Conservation (phyloP, 64 coral and sea anemone species). For the Stylophora pistillata region DNA sequence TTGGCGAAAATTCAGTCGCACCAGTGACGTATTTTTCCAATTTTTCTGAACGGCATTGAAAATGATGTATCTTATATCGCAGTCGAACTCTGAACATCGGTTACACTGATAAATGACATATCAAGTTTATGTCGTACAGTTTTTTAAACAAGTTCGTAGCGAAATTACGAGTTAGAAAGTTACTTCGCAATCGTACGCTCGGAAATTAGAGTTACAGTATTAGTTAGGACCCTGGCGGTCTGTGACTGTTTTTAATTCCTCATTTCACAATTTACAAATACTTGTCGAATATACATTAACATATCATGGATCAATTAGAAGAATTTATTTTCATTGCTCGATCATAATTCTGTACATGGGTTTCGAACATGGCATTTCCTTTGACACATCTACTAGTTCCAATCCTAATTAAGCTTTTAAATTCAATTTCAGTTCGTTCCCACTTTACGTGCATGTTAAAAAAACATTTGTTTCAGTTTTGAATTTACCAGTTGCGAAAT, state of each 20-base stretch:
- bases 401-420: background rate
- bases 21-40: no score
- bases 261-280: constrained; percentile 20
- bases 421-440: background rate
- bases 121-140: no score
- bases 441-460: background rate
- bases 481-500: background rate
- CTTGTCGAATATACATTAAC: constrained; percentile 11
- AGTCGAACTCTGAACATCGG: no score
- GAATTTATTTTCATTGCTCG: background rate
- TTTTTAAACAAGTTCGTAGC: no score
- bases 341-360: background rate
- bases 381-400: background rate
- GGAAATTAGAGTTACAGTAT: no score
- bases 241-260: background rate
- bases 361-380: background rate
- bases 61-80: no score
- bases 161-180: no score
- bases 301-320: constrained; percentile 1
- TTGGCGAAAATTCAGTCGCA: no score
- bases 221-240: background rate
- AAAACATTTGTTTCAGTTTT: background rate
- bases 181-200: no score
- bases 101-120: no score
- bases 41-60: no score